Evolutionary conservation across 2,113 vertebrate species (phyloP).

Genomic region (Poeciliopsis retropinna): DNA sequence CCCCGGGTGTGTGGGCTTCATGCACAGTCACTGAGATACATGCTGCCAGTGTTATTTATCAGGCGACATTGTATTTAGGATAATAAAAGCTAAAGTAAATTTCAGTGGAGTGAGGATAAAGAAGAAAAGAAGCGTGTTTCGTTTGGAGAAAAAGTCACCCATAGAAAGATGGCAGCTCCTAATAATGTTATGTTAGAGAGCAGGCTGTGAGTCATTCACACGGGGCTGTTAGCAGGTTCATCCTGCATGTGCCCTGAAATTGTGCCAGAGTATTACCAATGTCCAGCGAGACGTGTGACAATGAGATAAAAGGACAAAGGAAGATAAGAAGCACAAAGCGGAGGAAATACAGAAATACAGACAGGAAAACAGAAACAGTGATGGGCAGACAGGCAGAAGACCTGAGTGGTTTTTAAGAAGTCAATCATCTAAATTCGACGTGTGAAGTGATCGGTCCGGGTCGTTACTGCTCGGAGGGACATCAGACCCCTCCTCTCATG

Average conservation of each 20-base stretch:
- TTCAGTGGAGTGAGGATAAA: not conserved
- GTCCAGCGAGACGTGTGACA: constrained; percentile 18
- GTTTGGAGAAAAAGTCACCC: not conserved
- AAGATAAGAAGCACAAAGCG: constrained; percentile 7
- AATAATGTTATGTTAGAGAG: constrained; percentile 4
- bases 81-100: not conserved
- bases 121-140: not conserved
- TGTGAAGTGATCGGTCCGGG: not conserved
- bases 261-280: constrained; percentile 34
- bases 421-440: constrained; percentile 11
- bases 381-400: not conserved
- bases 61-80: not conserved
- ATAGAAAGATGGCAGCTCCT: not conserved
- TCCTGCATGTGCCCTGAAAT: constrained; percentile 37
- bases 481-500: not conserved
- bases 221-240: constrained; percentile 24
- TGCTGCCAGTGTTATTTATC: not conserved
- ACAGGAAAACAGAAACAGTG: not conserved
- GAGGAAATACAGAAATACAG: constrained; percentile 18
- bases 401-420: constrained; percentile 2
- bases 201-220: constrained; percentile 5
- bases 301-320: constrained; percentile 11
- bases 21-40: constrained; percentile 18
- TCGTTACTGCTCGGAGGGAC: not conserved
- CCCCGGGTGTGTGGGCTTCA: constrained; percentile 38